Evolutionary conservation across 2,888 invertebrate genomes (phyloP).

Genomic region (Andrena flavipes): DNA sequence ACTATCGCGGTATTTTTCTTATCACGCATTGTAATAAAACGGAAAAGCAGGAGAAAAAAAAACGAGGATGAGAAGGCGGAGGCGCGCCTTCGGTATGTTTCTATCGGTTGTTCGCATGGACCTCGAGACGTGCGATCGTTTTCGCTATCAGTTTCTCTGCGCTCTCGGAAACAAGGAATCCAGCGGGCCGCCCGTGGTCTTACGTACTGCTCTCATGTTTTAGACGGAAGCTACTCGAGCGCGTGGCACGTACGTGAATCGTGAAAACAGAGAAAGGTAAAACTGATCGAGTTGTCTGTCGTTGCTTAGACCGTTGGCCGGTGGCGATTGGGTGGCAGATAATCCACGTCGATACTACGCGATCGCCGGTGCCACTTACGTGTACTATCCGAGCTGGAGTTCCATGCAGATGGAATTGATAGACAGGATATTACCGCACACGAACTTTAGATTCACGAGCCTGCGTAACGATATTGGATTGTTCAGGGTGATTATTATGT

Average conservation of each 20-base stretch:
- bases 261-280: not conserved
- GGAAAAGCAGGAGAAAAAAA: too few species aligned
- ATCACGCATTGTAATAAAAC: not conserved
- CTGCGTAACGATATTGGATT: conserved; percentile 79
- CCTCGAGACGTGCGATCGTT: conserved; percentile 25
- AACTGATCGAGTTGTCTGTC: conserved; percentile 3
- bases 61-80: not conserved
- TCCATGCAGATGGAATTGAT: conserved; percentile 73
- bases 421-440: conserved; percentile 76
- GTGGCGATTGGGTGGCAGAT: conserved; percentile 63
- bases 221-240: not conserved
- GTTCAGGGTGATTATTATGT: conserved; percentile 74
- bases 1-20: not conserved
- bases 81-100: conserved; percentile 28
- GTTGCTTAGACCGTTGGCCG: conserved; percentile 49
- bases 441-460: conserved; percentile 65
- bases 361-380: conserved; percentile 76
- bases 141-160: conserved; percentile 53
- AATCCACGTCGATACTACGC: conserved; percentile 72
- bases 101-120: conserved; percentile 42
- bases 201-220: conserved; percentile 31
- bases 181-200: conserved; percentile 61
- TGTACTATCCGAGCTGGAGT: conserved; percentile 71
- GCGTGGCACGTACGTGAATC: conserved; percentile 15
- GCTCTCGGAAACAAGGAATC: conserved; percentile 44